Evolutionary conservation across 1,140 invertebrate species (phyloP).

Genomic region (Agrypnia vestita): DNA sequence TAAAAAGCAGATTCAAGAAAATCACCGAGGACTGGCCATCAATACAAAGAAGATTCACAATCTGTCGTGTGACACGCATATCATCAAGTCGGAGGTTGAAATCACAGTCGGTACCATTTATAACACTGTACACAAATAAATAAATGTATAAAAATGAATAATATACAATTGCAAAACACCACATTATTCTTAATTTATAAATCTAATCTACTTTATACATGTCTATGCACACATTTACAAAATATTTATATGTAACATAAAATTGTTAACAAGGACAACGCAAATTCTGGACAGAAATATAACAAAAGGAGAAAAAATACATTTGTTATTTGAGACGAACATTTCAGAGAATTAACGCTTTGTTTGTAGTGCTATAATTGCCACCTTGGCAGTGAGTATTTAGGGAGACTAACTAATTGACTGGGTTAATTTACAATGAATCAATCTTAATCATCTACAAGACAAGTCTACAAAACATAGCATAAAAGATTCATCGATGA

Average conservation of each 20-base stretch:
- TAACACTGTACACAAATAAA: constrained; percentile 44
- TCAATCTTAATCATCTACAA: constrained; percentile 5
- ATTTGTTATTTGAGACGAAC: too few relatives aligned
- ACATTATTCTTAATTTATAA: background rate
- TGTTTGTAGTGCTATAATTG: constrained; percentile 9
- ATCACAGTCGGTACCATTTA: constrained; percentile 1
- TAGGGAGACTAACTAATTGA: background rate
- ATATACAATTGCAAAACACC: constrained; percentile 21
- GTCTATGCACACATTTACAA: constrained; percentile 32
- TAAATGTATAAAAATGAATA: constrained; percentile 8
- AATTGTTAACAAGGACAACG: constrained; percentile 6
- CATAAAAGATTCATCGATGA: constrained; percentile 6
- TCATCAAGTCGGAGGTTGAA: background rate
- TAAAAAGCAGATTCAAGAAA: background rate
- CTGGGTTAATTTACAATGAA: constrained; percentile 29
- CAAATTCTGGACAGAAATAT: constrained; percentile 6
- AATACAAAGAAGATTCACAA: background rate
- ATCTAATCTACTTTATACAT: constrained; percentile 20
- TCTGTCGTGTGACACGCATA: background rate
- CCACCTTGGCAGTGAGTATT: too few relatives aligned
- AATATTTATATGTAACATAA: constrained; percentile 9
- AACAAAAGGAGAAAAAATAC: background rate
- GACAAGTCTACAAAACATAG: constrained; percentile 38
- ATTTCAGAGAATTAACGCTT: too few relatives aligned
- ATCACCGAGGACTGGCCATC: background rate